These are phyloP conservation scores for Fundulus diaphanus DNA, from an alignment of 2,797 vertebrate species.

Conservation along the genomic window DNA sequence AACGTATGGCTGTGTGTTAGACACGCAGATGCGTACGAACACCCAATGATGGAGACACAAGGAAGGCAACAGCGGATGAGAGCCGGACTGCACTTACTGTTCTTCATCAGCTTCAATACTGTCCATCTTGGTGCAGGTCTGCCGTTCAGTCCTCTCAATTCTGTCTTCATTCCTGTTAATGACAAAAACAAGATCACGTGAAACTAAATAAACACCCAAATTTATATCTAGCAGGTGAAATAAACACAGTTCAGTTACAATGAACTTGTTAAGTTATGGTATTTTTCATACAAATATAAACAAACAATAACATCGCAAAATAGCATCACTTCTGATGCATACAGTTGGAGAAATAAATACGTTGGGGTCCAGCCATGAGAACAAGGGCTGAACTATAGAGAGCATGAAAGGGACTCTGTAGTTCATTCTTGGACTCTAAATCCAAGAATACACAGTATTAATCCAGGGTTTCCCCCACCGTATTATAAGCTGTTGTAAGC, in stretches of 20 bases:
- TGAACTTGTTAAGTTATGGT: not conserved
- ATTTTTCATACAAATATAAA: too few relatives aligned
- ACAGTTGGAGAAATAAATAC: not conserved
- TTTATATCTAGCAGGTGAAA: not conserved
- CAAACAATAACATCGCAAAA: not conserved
- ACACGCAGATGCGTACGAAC: not conserved
- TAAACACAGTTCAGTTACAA: not conserved
- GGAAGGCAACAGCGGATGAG: too few relatives aligned
- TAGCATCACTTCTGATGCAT: not conserved
- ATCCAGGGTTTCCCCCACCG: too few relatives aligned
- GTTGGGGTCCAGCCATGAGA: too few relatives aligned
- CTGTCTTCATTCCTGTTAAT: constrained; percentile 92
- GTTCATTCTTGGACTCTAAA: too few relatives aligned
- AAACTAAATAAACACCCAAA: not conserved
- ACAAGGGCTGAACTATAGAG: too few relatives aligned
- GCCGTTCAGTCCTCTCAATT: constrained; percentile 87
- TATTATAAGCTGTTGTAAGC: too few relatives aligned
- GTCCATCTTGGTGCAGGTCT: constrained; percentile 93
- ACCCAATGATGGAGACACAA: not conserved
- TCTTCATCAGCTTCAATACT: constrained; percentile 94
- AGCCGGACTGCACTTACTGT: constrained; percentile 82
- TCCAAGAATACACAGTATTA: too few relatives aligned
- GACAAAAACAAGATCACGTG: not conserved
- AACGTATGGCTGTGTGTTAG: not conserved
- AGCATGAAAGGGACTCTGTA: too few relatives aligned